Base-by-base conservation (phyloP, 2,797 vertebrate species). In the Meda fulgida region DNA sequence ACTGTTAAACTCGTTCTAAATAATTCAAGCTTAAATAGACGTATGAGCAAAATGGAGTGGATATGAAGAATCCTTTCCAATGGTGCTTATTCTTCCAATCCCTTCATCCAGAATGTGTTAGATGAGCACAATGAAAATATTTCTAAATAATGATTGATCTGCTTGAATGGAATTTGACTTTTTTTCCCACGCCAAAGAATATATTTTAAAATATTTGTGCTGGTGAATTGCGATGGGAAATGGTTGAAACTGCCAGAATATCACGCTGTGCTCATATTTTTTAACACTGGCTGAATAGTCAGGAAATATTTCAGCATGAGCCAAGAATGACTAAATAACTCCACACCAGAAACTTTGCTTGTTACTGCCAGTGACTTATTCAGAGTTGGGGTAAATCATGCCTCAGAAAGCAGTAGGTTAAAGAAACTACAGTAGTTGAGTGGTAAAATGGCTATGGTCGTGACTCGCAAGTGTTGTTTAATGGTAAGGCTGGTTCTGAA, bases 261-360 rank as follows among this genome's bases (percentile, higher is more conserved):
- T 38, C 48, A 78, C 5, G 38, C 73, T 43, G 48, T 69, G 51
- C 19, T 84, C 38, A 58, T 19, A 70, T 23, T 11, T 48, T 78
- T 19, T 60, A 69, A 78, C 1, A 2, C 65, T 78, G 26, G 63
- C 79, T 76, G 48, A 66, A 69, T n/a, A 70, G 48, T 86, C 76
- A 55, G 67, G 43, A 69, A 71, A 70, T 71, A 31, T 86, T n/a
- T 80, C 19, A 63, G 53, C 29, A 46, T 29, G 26, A 67, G 83
- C 73, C 75, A 84, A 84, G 34, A 58, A 78, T 84, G 83, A 78
- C 48, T 66, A 70, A 78, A 84, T 26, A 55, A n/a, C 73, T 78
- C 63, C 82, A 78, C 65, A 58, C 21, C 78, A 65, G 75, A 78
- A 70, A 78, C 83, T 60, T 77, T 48, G 65, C 38, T 58, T 70